Percentiles rank a stretch among this genome's conserved stretches.
Conservation (phyloP, 2,888 invertebrate genomes). For the Phyllotreta cruciferae region DNA sequence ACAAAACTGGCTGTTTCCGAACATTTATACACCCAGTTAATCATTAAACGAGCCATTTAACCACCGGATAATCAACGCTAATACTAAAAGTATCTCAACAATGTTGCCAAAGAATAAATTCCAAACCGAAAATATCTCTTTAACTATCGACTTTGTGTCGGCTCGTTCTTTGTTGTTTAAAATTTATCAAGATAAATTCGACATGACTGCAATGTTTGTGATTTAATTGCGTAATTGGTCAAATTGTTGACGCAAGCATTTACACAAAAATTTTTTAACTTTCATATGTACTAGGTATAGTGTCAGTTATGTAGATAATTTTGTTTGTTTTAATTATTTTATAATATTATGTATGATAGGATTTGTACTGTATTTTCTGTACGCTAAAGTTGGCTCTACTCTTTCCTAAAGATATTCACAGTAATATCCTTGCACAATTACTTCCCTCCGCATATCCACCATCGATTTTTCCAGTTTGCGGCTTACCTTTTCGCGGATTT, state of each 20-base stretch:
- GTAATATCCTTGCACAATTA: background rate
- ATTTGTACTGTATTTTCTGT: too few relatives aligned
- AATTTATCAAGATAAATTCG: constrained; percentile 32
- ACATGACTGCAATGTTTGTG: constrained; percentile 19
- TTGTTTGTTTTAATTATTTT: too few relatives aligned
- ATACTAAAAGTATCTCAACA: constrained; percentile 21
- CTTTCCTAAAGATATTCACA: too few relatives aligned
- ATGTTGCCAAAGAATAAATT: constrained; percentile 25
- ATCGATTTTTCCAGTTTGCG: constrained; percentile 24
- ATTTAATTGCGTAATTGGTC: constrained; percentile 31
- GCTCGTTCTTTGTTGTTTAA: constrained; percentile 24
- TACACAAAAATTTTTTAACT: background rate
- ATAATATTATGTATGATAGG: too few relatives aligned
- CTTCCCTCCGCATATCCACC: background rate
- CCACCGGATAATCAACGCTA: constrained; percentile 13
- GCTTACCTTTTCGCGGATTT: constrained; percentile 23
- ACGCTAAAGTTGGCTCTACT: too few relatives aligned
- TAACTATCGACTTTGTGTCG: constrained; percentile 30
- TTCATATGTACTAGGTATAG: too few relatives aligned
- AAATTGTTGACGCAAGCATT: constrained; percentile 26
- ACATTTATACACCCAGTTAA: background rate
- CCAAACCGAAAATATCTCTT: constrained; percentile 28
- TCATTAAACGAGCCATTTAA: constrained; percentile 19
- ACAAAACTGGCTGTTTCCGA: too few relatives aligned
- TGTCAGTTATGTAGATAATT: too few relatives aligned